Conservation (phyloP, 64 coral and sea anemone genomes). For the Pocillopora damicornis region DNA sequence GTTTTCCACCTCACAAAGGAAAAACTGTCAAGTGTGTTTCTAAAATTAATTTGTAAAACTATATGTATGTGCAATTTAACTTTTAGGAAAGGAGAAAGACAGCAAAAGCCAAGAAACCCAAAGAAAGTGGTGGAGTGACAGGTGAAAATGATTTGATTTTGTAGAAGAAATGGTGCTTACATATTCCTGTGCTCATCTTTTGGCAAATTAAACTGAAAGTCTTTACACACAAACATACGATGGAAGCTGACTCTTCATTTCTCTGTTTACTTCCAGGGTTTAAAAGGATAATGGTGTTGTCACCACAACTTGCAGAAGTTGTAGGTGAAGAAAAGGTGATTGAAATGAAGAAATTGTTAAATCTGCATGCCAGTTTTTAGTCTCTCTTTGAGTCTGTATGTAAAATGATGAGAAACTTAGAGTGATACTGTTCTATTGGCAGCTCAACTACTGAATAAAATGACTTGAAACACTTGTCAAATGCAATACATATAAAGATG, state of each 20-base stretch:
- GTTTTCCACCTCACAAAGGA: no score
- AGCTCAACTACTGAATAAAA: no score
- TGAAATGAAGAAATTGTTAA: not conserved
- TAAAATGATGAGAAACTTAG: no score
- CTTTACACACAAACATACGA: not conserved
- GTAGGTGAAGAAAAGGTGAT: constrained; percentile 74
- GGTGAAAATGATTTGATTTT: not conserved
- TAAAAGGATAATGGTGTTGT: constrained; percentile 56
- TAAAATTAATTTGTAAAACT: no score
- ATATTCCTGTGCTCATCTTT: not conserved
- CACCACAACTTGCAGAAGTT: constrained; percentile 72
- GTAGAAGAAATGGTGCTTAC: not conserved
- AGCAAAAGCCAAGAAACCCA: constrained; percentile 6
- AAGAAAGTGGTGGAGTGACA: constrained; percentile 8
- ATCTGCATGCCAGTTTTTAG: no score
- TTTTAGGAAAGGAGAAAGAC: constrained; percentile 26
- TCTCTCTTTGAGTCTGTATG: no score
- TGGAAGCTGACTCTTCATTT: not conserved
- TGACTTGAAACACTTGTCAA: no score
- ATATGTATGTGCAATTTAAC: no score
- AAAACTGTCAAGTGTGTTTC: no score
- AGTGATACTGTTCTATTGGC: no score
- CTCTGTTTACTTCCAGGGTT: constrained; percentile 42
- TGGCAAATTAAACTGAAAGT: not conserved
- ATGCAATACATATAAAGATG: no score